These are phyloP conservation scores for Andricus curvator DNA, from an alignment of 2,888 invertebrate genomes.

Conservation along the genomic window DNA sequence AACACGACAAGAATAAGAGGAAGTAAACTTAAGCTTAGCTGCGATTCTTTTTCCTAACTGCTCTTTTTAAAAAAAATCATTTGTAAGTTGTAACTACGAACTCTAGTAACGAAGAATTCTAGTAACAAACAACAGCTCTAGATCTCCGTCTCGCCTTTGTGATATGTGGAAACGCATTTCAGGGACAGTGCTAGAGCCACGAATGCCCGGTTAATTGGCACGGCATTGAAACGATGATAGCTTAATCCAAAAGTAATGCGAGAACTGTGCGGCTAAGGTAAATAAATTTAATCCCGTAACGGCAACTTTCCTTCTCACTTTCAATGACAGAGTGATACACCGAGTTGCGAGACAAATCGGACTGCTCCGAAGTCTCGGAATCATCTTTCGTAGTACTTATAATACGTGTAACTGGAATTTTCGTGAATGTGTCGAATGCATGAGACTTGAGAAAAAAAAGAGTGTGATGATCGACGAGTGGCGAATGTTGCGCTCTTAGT, in stretches of 20 bases:
- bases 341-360: not conserved
- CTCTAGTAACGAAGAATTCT: not conserved
- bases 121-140: not conserved
- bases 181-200: not conserved
- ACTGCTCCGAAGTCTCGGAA: not conserved
- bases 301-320: not conserved
- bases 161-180: not conserved
- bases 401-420: not conserved
- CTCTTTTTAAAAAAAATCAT: not conserved
- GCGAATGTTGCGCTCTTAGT: constrained; percentile 7
- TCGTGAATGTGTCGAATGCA: not conserved
- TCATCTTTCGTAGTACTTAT: constrained; percentile 6
- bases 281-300: constrained; percentile 10
- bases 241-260: constrained; percentile 12
- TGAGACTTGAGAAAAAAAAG: not conserved
- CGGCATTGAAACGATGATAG: constrained; percentile 7
- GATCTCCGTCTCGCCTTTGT: not conserved
- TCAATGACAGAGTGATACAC: not conserved
- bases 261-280: constrained; percentile 9
- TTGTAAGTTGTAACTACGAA: constrained; percentile 11
- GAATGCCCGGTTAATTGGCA: not conserved
- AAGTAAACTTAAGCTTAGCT: constrained; percentile 64
- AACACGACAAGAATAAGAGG: constrained; percentile 75
- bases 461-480: constrained; percentile 6
- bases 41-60: constrained; percentile 22